A percentile compares a stretch with the other conserved stretches of the same genome.
phyloP scores from a whole-genome alignment of 2,113 vertebrate genomes.

The Psettodes erumei region DNA sequence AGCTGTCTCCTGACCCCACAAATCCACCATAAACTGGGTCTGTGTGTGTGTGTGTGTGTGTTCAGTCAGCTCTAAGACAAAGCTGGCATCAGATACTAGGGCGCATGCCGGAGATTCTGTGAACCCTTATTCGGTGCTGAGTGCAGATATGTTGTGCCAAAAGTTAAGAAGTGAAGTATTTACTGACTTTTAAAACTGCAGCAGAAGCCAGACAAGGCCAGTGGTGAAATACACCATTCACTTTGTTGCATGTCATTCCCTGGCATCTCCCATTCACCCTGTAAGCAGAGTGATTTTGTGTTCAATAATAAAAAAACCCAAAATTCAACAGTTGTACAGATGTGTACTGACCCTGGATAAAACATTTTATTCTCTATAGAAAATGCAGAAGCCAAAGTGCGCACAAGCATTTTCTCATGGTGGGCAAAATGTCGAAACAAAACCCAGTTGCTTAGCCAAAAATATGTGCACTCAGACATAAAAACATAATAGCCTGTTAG shows the following conservation, averaged over 20 bases:
- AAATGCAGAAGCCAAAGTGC: background rate
- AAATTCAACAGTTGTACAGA: too few relatives aligned
- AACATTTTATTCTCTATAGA: background rate
- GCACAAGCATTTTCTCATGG: background rate
- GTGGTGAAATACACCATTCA: background rate
- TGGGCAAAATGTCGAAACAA: background rate
- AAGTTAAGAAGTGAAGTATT: conserved; percentile 1
- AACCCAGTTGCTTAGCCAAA: background rate
- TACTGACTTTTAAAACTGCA: conserved; percentile 17
- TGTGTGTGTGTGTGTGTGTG: conserved; percentile 21
- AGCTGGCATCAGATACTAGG: conserved; percentile 32
- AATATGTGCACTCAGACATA: background rate
- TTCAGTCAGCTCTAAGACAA: conserved; percentile 12
- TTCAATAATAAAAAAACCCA: conserved; percentile 7
- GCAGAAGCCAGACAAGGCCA: conserved; percentile 5
- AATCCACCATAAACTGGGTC: conserved; percentile 41
- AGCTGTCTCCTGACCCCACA: conserved; percentile 34
- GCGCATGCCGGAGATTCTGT: background rate
- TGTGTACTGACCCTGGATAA: background rate
- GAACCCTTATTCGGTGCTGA: conserved; percentile 17
- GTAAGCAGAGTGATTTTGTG: too few relatives aligned
- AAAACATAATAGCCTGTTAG: background rate
- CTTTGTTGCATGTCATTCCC: background rate
- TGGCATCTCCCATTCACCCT: background rate
- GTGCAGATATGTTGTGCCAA: conserved; percentile 1